phyloP scores from a whole-genome alignment of 2,797 vertebrate genomes.

The Tenualosa thibaudeaui region DNA sequence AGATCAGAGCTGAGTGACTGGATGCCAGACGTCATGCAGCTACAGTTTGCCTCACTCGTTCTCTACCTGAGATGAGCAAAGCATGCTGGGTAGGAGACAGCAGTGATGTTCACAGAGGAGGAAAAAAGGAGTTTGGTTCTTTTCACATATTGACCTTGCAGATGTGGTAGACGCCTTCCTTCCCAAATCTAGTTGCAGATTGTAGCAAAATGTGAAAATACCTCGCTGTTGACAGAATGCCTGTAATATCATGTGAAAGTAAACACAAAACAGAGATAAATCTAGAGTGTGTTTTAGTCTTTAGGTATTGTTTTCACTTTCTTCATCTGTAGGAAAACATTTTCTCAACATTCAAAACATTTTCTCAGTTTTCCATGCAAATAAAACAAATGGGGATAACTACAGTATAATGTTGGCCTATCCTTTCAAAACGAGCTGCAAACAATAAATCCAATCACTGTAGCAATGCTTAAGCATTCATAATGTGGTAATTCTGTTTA shows the following conservation, averaged over 20 bases:
- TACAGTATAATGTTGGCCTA: not conserved
- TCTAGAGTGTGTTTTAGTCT: not conserved
- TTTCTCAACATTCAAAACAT: too few relatives aligned
- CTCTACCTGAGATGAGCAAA: conserved; percentile 29
- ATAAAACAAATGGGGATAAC: not conserved
- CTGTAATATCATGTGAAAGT: not conserved
- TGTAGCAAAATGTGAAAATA: conserved; percentile 10
- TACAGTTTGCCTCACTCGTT: not conserved
- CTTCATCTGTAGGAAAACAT: too few relatives aligned
- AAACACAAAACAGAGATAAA: not conserved
- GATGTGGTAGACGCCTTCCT: not conserved
- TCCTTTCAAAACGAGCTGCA: not conserved
- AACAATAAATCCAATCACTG: not conserved
- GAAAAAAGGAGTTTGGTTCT: not conserved
- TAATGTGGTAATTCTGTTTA: not conserved
- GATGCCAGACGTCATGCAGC: not conserved
- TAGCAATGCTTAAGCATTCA: not conserved
- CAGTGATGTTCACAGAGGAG: not conserved
- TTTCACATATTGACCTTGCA: conserved; percentile 1
- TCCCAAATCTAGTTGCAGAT: not conserved
- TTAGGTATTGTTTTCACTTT: not conserved
- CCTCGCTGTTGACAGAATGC: conserved; percentile 3
- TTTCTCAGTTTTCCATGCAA: not conserved
- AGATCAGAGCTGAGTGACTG: not conserved
- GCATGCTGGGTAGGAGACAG: not conserved